Percentiles rank a stretch among this genome's conserved stretches.
Conservation (phyloP, 2,888 invertebrate genomes). For the Bhutanitis thaidina region DNA sequence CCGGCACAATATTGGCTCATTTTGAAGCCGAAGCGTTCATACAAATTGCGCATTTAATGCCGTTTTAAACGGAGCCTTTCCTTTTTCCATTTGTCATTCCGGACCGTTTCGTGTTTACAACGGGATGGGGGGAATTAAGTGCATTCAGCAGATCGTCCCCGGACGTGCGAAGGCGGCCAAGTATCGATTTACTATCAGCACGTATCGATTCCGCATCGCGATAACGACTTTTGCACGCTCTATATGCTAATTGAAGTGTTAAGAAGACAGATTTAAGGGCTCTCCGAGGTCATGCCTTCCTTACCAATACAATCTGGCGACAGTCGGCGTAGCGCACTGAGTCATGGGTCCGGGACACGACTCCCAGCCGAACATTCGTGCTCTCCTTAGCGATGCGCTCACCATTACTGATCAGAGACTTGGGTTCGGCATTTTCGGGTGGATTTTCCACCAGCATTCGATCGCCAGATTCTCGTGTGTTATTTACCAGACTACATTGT, state of each 20-base stretch:
- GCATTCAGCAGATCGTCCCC: constrained; percentile 58
- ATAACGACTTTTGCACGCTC: constrained; percentile 22
- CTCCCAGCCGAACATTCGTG: too few relatives aligned
- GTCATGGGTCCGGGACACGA: too few relatives aligned
- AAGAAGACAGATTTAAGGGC: constrained; percentile 18
- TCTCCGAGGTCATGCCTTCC: background rate
- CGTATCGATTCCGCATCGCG: constrained; percentile 29
- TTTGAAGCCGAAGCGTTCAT: constrained; percentile 52
- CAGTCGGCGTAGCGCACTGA: too few relatives aligned
- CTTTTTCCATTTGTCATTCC: constrained; percentile 72
- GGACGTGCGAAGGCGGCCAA: constrained; percentile 46
- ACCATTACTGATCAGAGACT: too few relatives aligned
- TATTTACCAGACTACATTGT: too few relatives aligned
- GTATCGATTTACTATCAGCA: constrained; percentile 34
- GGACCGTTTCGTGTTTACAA: constrained; percentile 51
- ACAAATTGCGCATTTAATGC: constrained; percentile 61
- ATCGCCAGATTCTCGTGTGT: too few relatives aligned
- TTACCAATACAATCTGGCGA: background rate
- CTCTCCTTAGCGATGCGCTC: too few relatives aligned
- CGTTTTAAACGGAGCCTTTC: constrained; percentile 61
- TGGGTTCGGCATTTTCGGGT: too few relatives aligned
- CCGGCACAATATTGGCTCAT: constrained; percentile 57
- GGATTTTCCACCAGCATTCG: too few relatives aligned
- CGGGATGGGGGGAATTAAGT: constrained; percentile 61
- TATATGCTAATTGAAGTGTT: constrained; percentile 24